Evolutionary conservation across 2,888 invertebrate genomes (phyloP).

Genomic region (Malachius bipustulatus): DNA sequence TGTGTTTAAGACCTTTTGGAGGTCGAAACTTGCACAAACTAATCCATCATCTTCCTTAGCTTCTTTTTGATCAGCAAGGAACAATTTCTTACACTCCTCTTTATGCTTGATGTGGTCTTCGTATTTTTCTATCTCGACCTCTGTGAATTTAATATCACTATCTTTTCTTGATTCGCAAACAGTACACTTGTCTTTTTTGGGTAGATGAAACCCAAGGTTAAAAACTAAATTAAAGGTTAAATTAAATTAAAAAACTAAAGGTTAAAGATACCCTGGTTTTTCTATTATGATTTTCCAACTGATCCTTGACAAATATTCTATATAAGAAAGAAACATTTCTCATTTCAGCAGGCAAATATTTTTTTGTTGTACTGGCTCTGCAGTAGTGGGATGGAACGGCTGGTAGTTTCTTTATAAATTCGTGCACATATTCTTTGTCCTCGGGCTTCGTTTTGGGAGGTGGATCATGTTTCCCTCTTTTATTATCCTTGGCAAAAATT

Average conservation of each 20-base stretch:
- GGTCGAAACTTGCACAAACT: constrained; percentile 15
- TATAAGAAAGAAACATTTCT: constrained; percentile 15
- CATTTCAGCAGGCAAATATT: constrained; percentile 15
- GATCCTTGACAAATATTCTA: constrained; percentile 11
- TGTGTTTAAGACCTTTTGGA: constrained; percentile 21
- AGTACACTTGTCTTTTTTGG: constrained; percentile 15
- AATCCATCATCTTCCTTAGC: constrained; percentile 5
- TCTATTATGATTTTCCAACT: constrained; percentile 9
- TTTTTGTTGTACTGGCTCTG: constrained; percentile 9
- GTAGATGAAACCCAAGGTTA: constrained; percentile 15
- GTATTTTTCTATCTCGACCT: background rate
- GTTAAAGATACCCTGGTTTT: constrained; percentile 11
- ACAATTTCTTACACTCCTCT: background rate
- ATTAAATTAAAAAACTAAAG: constrained; percentile 12
- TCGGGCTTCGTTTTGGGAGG: constrained; percentile 10
- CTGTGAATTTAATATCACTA: constrained; percentile 1
- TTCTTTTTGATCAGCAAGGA: constrained; percentile 2
- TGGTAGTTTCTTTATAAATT: constrained; percentile 14
- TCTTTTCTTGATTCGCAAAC: constrained; percentile 5
- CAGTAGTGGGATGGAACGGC: constrained; percentile 16
- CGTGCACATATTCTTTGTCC: constrained; percentile 5
- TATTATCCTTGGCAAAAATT: constrained; percentile 15
- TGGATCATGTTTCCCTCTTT: constrained; percentile 13
- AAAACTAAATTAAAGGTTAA: constrained; percentile 14
- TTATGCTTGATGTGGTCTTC: background rate